Base-by-base conservation (phyloP, 2,888 invertebrate genomes). In the Caenorhabditis sp. region DNA sequence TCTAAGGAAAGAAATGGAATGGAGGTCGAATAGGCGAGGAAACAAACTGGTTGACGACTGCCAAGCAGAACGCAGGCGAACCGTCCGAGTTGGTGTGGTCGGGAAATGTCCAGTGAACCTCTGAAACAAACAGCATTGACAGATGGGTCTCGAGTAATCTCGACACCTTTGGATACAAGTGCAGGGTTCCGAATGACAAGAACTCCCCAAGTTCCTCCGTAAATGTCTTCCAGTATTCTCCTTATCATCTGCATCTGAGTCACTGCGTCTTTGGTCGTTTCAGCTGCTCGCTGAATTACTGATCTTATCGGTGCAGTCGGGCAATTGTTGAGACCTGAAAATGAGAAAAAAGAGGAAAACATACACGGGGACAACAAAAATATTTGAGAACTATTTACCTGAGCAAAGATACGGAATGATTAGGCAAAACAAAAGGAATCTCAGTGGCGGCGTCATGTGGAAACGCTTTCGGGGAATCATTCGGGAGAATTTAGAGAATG, bases 91-190 rank as follows among this genome's bases (percentile, higher is more conserved):
- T 89, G 51, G 40, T 77, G 70, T 89, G 90, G 68, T 91, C 91
- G 1, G 91, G 91, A 56, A 91, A 89, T 3, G 91, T 91, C 91
- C 91, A 91, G 60, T 91, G 91, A n/a, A 91, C 89, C 62, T 87
- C 84, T 84, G 51, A 22, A 72, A 58, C n/a, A n/a, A n/a, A n/a
- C n/a, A 9, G 32, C 32, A 32, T 26, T 40, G 15, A 24, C 3
- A 61, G 11, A 9, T 6, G 32, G 4, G 15, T 44, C 22, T 61
- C n/a, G 35, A 22, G 37, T 37, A 40, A 60, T 15, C 28, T 1
- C 15, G n/a, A n/a, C 32, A 87, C 88, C 87, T 78, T 87, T 87
- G 6, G 90, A 89, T 15, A 91, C 88, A 6, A 91, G 67, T 4
- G 81, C 82, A 0, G 89, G 83, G 64, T 90, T 85, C 24, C 87